Percentiles rank a stretch among this genome's conserved stretches.
Evolutionary conservation across 1,140 invertebrate species (phyloP).

Genomic region (Cecropterus lyciades): DNA sequence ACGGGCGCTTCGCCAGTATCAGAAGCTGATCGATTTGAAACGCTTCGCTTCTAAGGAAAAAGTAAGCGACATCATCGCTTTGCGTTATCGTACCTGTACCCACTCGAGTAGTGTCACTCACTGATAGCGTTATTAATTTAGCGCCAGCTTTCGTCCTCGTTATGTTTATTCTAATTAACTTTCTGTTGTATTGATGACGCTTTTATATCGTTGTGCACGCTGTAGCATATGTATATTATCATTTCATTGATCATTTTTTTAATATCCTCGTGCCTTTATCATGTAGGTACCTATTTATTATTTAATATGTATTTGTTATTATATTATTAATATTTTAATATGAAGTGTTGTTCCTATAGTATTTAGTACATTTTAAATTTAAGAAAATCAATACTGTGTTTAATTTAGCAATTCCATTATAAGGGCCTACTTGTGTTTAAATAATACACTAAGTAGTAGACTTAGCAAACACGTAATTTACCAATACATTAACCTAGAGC

Average conservation of each 20-base stretch:
- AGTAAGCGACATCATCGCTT: constrained; percentile 65
- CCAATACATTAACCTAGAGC: too few species aligned
- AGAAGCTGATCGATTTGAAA: constrained; percentile 83
- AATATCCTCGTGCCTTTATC: not conserved
- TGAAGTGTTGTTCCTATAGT: not conserved
- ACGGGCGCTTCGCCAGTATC: constrained; percentile 86
- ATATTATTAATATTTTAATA: not conserved
- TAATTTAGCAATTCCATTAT: too few species aligned
- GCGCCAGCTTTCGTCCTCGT: constrained; percentile 25
- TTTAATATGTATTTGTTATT: not conserved
- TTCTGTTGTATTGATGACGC: constrained; percentile 18
- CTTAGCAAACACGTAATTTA: too few species aligned
- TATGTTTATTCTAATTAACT: constrained; percentile 32
- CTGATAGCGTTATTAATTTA: constrained; percentile 29
- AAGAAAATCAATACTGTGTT: too few species aligned
- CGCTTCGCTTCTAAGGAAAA: constrained; percentile 76
- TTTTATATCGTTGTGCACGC: constrained; percentile 1
- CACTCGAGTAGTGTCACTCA: not conserved
- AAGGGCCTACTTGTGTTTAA: too few species aligned
- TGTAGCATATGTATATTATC: not conserved
- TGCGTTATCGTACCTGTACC: constrained; percentile 13
- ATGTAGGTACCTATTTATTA: not conserved
- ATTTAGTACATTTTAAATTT: too few species aligned
- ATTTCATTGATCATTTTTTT: not conserved
- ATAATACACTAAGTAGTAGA: too few species aligned